Evolutionary conservation across 2,888 invertebrate species (phyloP), one percentile per base, ranked within the genome.

Genomic region (Nomada lathburiana): DNA sequence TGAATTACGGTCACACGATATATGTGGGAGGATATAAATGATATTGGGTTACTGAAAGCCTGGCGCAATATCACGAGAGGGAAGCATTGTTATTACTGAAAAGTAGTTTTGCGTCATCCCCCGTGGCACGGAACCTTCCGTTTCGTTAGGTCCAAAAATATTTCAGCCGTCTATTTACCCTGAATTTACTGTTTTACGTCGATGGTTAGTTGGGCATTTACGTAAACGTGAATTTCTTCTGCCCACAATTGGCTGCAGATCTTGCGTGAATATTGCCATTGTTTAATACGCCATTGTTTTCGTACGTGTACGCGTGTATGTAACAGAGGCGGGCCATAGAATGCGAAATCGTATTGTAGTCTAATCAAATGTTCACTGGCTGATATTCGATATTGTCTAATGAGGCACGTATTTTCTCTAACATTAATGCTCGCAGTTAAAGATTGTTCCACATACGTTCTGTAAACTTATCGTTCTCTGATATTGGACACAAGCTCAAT

Each of bases 171-270:
- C 80, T 80, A 80, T 80, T 72, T 72, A 72, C 62, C 80, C 26
- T 57, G n/a, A 26, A 79, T 79, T 80, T 80, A 79, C 76, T 57
- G 71, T 71, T 78, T 78, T 29, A 67, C 71, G 79, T 70, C 36
- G 59, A 64, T 80, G 79, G 59, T 70, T 59, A 52, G 50, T 23
- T 16, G 67, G 18, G 67, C 23, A 50, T 52, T 79, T 44, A 80
- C 71, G 79, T 80, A 78, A 78, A 78, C 79, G 62, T 50, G 67
- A 18, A 53, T 26, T 57, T 23, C 44, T 13, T 26, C 53, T 4
- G 5, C 5, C 18, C 26, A 18, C 47, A n/a, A 71, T 26, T 63
- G 29, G 53, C 36, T 26, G 42, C 67, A 4, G 42, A 23, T 62
- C 62, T 72, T 52, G 57, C 59, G 52, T 53, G 80, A 81, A 80